These are phyloP conservation scores for Falco naumanni DNA, from an alignment of 2,797 vertebrate species.

Conservation along the genomic window DNA sequence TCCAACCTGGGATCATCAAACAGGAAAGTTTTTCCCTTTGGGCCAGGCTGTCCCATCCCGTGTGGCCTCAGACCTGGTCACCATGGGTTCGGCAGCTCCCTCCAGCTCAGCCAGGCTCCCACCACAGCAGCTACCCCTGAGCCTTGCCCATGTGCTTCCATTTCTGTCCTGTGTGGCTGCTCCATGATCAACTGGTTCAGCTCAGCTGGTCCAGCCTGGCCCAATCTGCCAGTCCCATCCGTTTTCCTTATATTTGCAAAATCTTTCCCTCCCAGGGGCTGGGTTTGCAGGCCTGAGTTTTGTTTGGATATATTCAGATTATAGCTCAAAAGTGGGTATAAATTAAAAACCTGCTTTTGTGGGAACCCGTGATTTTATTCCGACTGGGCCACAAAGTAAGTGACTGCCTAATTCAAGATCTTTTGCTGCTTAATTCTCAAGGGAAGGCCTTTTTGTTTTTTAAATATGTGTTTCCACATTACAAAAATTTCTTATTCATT, in stretches of 20 bases:
- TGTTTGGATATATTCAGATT: background rate
- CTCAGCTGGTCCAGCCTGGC: background rate
- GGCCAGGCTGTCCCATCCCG: background rate
- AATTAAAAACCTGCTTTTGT: background rate
- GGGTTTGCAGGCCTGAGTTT: background rate
- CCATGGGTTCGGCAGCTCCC: rapidly evolving
- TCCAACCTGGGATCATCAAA: background rate
- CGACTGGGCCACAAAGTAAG: background rate
- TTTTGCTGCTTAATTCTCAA: background rate
- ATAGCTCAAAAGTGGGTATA: background rate
- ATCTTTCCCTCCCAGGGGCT: background rate
- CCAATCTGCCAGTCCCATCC: background rate
- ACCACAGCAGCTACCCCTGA: rapidly evolving
- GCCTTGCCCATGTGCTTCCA: background rate
- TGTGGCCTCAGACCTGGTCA: background rate
- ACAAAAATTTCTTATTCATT: background rate
- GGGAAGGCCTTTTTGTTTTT: background rate
- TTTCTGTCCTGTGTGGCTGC: rapidly evolving
- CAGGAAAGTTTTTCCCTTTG: background rate
- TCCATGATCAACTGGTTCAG: background rate
- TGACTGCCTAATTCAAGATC: background rate
- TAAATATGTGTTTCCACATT: background rate
- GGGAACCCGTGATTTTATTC: background rate
- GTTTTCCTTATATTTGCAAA: background rate
- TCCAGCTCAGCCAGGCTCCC: background rate